Conservation (phyloP, 2,888 invertebrate species). For the Caenorhabditis zanzibari region DNA sequence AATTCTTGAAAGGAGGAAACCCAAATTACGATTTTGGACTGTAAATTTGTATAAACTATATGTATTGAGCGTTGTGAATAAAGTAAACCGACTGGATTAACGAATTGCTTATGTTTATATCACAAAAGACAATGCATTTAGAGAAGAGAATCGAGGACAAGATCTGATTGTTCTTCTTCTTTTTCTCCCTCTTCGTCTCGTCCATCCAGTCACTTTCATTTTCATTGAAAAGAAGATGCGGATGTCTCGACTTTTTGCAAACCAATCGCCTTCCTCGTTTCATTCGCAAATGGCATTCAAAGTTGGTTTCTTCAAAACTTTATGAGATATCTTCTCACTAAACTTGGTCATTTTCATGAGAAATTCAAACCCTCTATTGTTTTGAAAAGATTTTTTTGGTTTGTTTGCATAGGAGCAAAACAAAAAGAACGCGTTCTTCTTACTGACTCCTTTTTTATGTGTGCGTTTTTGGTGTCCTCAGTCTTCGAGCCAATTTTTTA, state of each 20-base stretch:
- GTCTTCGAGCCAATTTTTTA: no score
- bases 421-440: no score
- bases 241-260: constrained; percentile 22
- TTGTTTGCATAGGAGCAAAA: neutral
- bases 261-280: constrained; percentile 20
- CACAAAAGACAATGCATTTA: constrained; percentile 6
- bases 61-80: constrained; percentile 4
- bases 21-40: constrained; percentile 62
- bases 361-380: neutral
- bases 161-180: constrained; percentile 29
- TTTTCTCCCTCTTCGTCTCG: constrained; percentile 11
- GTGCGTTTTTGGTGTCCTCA: no score
- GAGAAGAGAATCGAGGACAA: constrained; percentile 22
- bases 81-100: constrained; percentile 22
- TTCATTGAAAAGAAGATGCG: constrained; percentile 21
- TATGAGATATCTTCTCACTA: neutral
- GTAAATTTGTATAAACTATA: constrained; percentile 27
- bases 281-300: neutral
- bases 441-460: no score
- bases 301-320: neutral
- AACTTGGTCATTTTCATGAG: neutral
- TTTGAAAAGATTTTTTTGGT: neutral
- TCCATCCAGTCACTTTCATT: constrained; percentile 33
- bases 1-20: constrained; percentile 47
- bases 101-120: constrained; percentile 25